phyloP scores from a whole-genome alignment of 2,797 vertebrate species.

The Emys orbicularis region DNA sequence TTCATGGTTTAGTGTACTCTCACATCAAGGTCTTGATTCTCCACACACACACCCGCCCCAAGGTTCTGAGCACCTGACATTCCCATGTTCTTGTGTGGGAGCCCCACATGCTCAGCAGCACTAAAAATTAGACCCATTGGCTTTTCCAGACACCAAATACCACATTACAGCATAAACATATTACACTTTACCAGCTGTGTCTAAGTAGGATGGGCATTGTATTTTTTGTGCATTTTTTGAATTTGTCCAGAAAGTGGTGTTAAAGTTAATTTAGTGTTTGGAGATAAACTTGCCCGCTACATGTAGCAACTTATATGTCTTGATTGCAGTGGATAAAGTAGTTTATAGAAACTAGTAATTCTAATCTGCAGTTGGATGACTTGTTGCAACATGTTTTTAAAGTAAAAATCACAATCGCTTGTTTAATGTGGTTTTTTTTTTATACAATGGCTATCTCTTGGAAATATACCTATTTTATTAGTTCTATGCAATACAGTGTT shows the following conservation, averaged over 20 bases:
- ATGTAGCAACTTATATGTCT: neutral
- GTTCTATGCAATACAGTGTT: neutral
- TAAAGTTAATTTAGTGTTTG: neutral
- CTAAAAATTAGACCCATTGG: neutral
- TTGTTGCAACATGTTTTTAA: neutral
- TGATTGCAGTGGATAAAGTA: neutral
- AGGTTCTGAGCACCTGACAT: neutral
- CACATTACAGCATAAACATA: neutral
- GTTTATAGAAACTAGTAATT: neutral
- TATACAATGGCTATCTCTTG: neutral
- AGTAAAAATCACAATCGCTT: neutral
- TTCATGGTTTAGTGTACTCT: neutral
- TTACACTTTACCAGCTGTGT: neutral
- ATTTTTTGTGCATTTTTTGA: neutral
- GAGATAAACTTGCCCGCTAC: neutral
- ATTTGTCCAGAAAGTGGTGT: neutral
- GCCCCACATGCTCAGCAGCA: neutral
- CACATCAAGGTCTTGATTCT: neutral
- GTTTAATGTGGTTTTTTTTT: neutral
- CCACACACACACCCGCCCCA: neutral
- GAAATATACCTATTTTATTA: neutral
- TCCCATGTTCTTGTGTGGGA: slow-evolving; percentile 1
- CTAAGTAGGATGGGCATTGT: neutral
- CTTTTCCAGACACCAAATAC: neutral
- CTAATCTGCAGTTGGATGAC: neutral